These are phyloP conservation scores for Thumatha senex DNA, from an alignment of 2,888 invertebrate species.

Conservation along the genomic window DNA sequence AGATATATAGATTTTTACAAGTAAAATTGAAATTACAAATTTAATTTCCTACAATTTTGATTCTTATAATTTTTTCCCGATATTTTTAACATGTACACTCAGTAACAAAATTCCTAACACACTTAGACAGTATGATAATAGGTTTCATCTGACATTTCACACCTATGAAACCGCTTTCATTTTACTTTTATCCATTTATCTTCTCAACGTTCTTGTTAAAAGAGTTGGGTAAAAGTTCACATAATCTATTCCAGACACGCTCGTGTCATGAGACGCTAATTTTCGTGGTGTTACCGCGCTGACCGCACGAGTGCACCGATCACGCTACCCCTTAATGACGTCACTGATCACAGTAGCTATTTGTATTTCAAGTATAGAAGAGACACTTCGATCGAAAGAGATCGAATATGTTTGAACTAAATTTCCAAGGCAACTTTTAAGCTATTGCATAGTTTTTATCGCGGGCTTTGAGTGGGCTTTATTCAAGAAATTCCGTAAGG, in stretches of 20 bases:
- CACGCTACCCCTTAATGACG: conserved; percentile 38
- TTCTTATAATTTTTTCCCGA: too few species aligned
- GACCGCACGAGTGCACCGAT: conserved; percentile 39
- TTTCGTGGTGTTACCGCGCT: conserved; percentile 12
- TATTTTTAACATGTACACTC: not conserved
- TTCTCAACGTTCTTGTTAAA: not conserved
- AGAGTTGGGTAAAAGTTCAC: conserved; percentile 5
- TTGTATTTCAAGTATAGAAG: too few species aligned
- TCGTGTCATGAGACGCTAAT: conserved; percentile 25
- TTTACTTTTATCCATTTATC: conserved; percentile 1
- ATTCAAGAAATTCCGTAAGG: too few species aligned
- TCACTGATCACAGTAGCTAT: conserved; percentile 29
- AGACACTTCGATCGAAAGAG: not conserved
- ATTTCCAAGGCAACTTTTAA: too few species aligned
- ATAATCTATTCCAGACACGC: conserved; percentile 23
- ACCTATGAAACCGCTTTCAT: not conserved
- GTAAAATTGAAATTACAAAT: too few species aligned
- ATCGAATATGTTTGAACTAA: too few species aligned
- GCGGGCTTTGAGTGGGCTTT: too few species aligned
- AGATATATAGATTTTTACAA: too few species aligned
- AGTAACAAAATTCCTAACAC: not conserved
- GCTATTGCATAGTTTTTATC: too few species aligned
- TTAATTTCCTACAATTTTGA: too few species aligned
- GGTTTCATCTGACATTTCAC: not conserved
- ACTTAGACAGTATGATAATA: too few species aligned